A percentile compares a stretch with the other conserved stretches of the same genome.
phyloP scores from a whole-genome alignment of 92 coral and sea anemone genomes.

The Plumapathes pennacea region DNA sequence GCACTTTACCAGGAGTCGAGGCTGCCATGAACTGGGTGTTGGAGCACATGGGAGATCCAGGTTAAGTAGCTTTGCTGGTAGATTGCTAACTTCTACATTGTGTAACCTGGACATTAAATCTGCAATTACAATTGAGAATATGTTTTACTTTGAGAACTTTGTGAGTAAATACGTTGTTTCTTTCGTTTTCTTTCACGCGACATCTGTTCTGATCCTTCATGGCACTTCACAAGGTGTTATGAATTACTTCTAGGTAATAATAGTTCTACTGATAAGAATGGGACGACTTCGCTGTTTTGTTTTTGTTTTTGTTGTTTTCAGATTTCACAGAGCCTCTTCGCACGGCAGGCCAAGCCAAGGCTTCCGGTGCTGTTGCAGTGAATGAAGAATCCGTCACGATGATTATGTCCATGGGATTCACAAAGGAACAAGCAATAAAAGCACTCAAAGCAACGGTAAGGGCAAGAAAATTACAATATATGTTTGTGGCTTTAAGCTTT shows the following conservation, averaged over 20 bases:
- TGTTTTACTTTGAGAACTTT: too few relatives aligned
- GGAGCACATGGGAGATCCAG: constrained; percentile 91
- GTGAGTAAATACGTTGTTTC: neutral
- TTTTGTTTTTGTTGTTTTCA: constrained; percentile 1
- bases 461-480: too few relatives aligned
- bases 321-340: constrained; percentile 82
- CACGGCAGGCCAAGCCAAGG: constrained; percentile 34
- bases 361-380: constrained; percentile 27
- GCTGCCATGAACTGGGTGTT: constrained; percentile 99
- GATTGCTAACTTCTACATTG: neutral
- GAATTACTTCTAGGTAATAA: too few relatives aligned
- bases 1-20: constrained; percentile 57
- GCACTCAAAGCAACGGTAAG: constrained; percentile 90
- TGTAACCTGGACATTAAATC: too few relatives aligned
- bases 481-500: too few relatives aligned
- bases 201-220: too few relatives aligned
- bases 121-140: too few relatives aligned
- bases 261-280: too few relatives aligned
- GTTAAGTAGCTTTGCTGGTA: constrained; percentile 9
- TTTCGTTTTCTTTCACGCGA: neutral
- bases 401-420: constrained; percentile 91
- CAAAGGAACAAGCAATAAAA: constrained; percentile 73
- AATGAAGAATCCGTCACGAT: constrained; percentile 74
- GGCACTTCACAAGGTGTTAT: too few relatives aligned
- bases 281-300: too few relatives aligned